phyloP scores from a whole-genome alignment of 2,888 invertebrate genomes.

The Nezara viridula region DNA sequence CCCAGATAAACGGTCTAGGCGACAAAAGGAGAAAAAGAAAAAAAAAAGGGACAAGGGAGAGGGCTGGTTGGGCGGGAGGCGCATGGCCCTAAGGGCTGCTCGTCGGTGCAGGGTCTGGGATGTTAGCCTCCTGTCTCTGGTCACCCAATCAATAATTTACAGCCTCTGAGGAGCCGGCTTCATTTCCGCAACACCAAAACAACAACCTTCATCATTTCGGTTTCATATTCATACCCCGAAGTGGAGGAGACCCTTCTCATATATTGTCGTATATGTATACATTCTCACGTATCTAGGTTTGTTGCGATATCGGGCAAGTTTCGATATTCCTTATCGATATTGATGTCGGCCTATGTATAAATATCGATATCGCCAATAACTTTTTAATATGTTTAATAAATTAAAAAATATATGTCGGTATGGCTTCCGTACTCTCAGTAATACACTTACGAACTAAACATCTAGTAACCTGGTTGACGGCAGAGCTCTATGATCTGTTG shows the following conservation, averaged over 20 bases:
- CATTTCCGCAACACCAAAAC: slow-evolving; percentile 48
- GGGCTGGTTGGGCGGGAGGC: slow-evolving; percentile 9
- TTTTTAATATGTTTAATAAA: no score
- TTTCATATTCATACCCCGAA: background rate
- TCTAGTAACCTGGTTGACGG: no score
- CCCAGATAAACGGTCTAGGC: background rate
- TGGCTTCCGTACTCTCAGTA: no score
- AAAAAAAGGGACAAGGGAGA: background rate
- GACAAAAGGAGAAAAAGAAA: background rate
- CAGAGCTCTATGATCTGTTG: no score
- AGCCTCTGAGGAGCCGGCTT: slow-evolving; percentile 48
- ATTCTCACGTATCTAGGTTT: no score
- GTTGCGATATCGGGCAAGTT: no score
- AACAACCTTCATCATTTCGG: slow-evolving; percentile 6
- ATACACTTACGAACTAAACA: no score
- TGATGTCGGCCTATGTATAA: no score
- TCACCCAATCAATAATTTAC: slow-evolving; percentile 49
- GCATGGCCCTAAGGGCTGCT: slow-evolving; percentile 15
- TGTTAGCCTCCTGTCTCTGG: slow-evolving; percentile 26
- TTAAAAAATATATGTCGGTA: no score
- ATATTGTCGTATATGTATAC: background rate
- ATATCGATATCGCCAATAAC: no score
- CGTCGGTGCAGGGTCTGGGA: background rate
- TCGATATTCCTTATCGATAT: no score
- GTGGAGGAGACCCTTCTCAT: background rate